Conservation (phyloP, 2,888 invertebrate genomes). For the Torymus aiolomorphi region DNA sequence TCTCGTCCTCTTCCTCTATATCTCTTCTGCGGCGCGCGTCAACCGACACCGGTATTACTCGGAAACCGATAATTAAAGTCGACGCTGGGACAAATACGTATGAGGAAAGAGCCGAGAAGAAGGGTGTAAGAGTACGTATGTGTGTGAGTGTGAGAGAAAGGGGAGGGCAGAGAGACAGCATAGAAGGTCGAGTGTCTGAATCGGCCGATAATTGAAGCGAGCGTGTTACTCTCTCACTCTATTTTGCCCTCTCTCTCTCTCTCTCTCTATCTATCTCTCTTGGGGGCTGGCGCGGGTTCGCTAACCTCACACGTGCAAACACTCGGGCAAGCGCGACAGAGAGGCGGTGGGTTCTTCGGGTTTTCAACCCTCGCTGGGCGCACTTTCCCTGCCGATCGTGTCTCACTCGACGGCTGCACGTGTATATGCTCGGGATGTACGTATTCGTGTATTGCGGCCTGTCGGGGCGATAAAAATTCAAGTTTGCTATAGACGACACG, state of each 20-base stretch:
- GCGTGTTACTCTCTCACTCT: conserved; percentile 22
- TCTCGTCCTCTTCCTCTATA: not conserved
- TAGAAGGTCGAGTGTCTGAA: conserved; percentile 53
- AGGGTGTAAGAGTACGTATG: not conserved
- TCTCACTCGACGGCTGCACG: too few species aligned
- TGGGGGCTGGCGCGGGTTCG: conserved; percentile 54
- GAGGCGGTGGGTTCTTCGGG: not conserved
- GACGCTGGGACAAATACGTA: conserved; percentile 30
- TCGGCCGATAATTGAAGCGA: conserved; percentile 55
- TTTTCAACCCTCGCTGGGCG: too few species aligned
- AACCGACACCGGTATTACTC: conserved; percentile 27
- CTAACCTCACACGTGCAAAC: conserved; percentile 64
- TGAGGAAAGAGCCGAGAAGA: too few species aligned
- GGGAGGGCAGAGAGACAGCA: not conserved
- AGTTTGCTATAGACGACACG: too few species aligned
- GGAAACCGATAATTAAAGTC: conserved; percentile 50
- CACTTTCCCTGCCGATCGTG: too few species aligned
- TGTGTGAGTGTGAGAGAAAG: not conserved
- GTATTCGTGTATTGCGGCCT: too few species aligned
- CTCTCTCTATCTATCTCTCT: not conserved
- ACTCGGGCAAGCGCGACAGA: conserved; percentile 51
- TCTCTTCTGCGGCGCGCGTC: not conserved
- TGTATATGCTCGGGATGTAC: too few species aligned
- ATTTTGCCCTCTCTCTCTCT: conserved; percentile 4
- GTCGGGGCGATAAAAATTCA: too few species aligned